Evolutionary conservation across 2,888 invertebrate species (phyloP).

Genomic region (Lasioglossum zephyrum): DNA sequence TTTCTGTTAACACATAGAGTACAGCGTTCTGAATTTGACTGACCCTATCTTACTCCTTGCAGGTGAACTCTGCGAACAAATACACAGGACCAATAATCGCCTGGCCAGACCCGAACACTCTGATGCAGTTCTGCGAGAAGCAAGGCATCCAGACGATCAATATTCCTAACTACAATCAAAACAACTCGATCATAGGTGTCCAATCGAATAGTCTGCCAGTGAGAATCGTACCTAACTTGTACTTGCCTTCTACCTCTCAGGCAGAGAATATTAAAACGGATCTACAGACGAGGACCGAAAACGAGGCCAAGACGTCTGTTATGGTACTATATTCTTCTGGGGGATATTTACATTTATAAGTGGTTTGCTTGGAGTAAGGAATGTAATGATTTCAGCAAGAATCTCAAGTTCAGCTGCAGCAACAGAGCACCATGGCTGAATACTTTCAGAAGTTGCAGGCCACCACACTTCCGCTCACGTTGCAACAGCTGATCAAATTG

Average conservation of each 20-base stretch:
- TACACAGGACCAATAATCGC: slow-evolving; percentile 78
- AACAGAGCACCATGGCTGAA: slow-evolving; percentile 82
- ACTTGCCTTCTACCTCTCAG: slow-evolving; percentile 75
- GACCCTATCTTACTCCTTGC: background rate
- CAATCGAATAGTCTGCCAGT: slow-evolving; percentile 78
- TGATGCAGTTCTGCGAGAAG: slow-evolving; percentile 81
- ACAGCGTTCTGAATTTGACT: background rate
- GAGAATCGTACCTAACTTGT: slow-evolving; percentile 79
- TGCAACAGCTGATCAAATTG: slow-evolving; percentile 82
- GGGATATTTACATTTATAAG: background rate
- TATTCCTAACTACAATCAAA: slow-evolving; percentile 82
- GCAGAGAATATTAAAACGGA: slow-evolving; percentile 73
- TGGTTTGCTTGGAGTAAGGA: background rate
- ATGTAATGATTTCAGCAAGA: slow-evolving; percentile 59
- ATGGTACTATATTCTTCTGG: slow-evolving; percentile 11
- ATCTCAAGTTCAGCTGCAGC: slow-evolving; percentile 77
- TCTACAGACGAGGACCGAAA: slow-evolving; percentile 63
- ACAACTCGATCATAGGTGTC: slow-evolving; percentile 75
- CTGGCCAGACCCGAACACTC: slow-evolving; percentile 80
- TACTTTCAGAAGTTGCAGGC: slow-evolving; percentile 83
- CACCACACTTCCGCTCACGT: slow-evolving; percentile 78
- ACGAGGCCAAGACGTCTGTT: slow-evolving; percentile 64
- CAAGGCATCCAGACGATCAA: slow-evolving; percentile 80
- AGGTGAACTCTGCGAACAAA: slow-evolving; percentile 79
- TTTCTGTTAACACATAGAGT: background rate